Evolutionary conservation across 2,113 vertebrate species (phyloP).

Genomic region (Leucoraja erinaceus): DNA sequence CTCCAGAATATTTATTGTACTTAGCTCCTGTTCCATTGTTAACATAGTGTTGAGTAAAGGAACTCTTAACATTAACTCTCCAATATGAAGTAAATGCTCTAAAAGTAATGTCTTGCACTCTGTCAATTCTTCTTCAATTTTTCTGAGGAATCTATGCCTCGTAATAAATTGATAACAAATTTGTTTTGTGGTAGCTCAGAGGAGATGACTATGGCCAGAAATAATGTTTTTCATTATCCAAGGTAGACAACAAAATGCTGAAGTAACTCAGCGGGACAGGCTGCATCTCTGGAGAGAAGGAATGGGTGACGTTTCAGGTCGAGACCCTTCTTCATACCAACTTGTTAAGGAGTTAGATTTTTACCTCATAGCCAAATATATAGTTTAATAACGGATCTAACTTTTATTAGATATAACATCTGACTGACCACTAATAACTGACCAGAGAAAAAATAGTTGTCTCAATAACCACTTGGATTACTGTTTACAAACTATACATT

Average conservation of each 20-base stretch:
- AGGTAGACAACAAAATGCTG: too few relatives aligned
- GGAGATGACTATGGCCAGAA: background rate
- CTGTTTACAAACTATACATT: background rate
- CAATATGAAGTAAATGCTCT: background rate
- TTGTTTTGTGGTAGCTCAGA: background rate
- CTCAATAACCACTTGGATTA: background rate
- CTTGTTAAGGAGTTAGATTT: background rate
- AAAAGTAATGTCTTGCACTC: background rate
- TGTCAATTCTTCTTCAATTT: conserved; percentile 1
- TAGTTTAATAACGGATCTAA: background rate
- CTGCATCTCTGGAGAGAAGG: too few relatives aligned
- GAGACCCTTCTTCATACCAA: background rate
- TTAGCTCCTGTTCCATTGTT: background rate
- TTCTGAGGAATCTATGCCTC: background rate
- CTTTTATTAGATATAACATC: background rate
- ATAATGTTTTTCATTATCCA: background rate
- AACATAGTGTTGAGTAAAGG: too few relatives aligned
- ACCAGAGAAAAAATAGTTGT: too few relatives aligned
- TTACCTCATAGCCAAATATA: background rate
- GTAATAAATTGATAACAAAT: background rate
- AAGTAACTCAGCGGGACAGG: too few relatives aligned
- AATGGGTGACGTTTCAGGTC: too few relatives aligned
- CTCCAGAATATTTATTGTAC: background rate
- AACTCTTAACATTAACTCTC: too few relatives aligned
- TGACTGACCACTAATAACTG: background rate